Percentiles rank a stretch among this genome's conserved stretches.
Conservation (phyloP, 1,140 invertebrate genomes). For the Sarcophaga bullata region DNA sequence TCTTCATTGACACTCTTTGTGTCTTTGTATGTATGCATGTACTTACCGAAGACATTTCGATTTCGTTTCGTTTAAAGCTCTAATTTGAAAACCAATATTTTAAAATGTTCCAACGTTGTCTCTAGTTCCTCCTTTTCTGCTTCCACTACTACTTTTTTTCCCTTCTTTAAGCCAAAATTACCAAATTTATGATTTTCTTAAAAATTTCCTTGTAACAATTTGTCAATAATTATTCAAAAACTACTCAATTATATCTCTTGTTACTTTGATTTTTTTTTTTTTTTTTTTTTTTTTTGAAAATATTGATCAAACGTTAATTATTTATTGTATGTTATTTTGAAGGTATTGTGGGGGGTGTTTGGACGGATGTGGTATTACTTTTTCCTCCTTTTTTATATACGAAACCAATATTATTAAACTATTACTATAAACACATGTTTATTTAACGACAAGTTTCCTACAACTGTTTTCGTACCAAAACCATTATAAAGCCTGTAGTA, state of each 20-base stretch:
- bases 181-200: too few species aligned
- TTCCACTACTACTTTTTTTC: too few species aligned
- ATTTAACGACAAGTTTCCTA: conserved; percentile 30
- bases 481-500: not conserved
- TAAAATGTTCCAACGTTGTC: not conserved
- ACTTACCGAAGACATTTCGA: conserved; percentile 60
- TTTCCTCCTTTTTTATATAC: not conserved
- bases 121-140: too few species aligned
- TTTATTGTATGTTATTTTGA: not conserved
- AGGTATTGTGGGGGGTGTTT: not conserved
- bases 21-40: not conserved
- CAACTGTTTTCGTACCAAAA: conserved; percentile 30
- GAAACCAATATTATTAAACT: not conserved
- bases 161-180: too few species aligned
- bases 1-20: not conserved
- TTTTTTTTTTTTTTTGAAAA: not conserved
- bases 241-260: conserved; percentile 1
- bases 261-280: conserved; percentile 14
- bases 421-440: conserved; percentile 9
- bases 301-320: conserved; percentile 38
- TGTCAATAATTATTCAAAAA: too few species aligned
- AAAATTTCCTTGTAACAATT: too few species aligned
- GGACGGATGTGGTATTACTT: not conserved
- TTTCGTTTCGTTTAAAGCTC: too few species aligned
- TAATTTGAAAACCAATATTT: not conserved